Percentiles rank a stretch among this genome's conserved stretches.
These are phyloP conservation scores for Ephialtes manifestator DNA, from an alignment of 2,888 invertebrate species.

Conservation along the genomic window DNA sequence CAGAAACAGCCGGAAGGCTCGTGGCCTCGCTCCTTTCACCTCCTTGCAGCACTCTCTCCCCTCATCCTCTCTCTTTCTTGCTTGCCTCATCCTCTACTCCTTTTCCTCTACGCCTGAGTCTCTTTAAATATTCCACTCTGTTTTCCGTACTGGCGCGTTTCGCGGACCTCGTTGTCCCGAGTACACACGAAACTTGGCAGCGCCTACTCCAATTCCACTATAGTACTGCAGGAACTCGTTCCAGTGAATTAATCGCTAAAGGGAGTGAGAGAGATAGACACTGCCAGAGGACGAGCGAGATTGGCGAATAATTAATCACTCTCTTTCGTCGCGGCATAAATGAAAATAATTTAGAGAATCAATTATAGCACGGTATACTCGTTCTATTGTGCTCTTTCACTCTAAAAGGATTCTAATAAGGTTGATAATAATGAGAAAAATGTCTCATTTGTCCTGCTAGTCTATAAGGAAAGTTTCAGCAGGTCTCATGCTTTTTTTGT, in stretches of 20 bases:
- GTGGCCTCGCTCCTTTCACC: conserved; percentile 40
- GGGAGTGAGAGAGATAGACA: conserved; percentile 65
- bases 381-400: not conserved
- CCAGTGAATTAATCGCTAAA: conserved; percentile 62
- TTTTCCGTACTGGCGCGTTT: conserved; percentile 70
- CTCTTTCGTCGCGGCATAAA: conserved; percentile 56
- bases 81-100: conserved; percentile 27
- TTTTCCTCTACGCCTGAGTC: conserved; percentile 46
- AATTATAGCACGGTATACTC: conserved; percentile 40
- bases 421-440: conserved; percentile 19
- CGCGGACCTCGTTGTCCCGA: conserved; percentile 65
- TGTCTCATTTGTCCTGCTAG: not conserved
- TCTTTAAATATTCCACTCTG: conserved; percentile 72
- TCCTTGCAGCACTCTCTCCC: not conserved
- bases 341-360: conserved; percentile 63
- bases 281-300: conserved; percentile 32
- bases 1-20: conserved; percentile 50
- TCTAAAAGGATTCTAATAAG: conserved; percentile 25
- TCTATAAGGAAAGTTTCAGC: not conserved
- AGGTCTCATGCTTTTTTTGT: not conserved
- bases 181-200: conserved; percentile 68
- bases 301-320: conserved; percentile 66
- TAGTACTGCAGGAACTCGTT: conserved; percentile 61
- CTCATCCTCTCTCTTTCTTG: conserved; percentile 13
- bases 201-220: conserved; percentile 43